These are phyloP conservation scores for Drosophila tristis DNA, from an alignment of 1,140 invertebrate species.

Conservation along the genomic window DNA sequence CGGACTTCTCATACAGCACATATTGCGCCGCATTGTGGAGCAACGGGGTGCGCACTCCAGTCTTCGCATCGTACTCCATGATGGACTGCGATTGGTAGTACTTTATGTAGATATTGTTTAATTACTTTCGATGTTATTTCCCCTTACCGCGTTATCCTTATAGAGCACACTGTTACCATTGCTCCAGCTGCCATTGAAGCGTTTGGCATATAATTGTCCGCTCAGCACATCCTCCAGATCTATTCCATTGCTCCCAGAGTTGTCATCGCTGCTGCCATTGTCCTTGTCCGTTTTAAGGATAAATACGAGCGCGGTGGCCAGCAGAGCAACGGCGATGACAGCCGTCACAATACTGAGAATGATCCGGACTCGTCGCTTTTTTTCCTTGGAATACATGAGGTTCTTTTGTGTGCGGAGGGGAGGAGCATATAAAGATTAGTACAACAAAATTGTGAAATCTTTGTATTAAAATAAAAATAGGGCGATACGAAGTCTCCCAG, in stretches of 20 bases:
- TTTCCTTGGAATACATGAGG: constrained; percentile 73
- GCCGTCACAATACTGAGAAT: constrained; percentile 54
- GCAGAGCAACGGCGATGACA: constrained; percentile 55
- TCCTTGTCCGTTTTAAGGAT: constrained; percentile 44
- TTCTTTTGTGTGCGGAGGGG: constrained; percentile 42
- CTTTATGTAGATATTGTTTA: no score
- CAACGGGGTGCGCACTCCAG: constrained; percentile 34
- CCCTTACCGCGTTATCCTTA: constrained; percentile 60
- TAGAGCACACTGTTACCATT: constrained; percentile 82
- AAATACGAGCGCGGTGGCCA: constrained; percentile 61
- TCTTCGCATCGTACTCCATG: constrained; percentile 69
- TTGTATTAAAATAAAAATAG: no score
- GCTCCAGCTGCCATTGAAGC: constrained; percentile 86
- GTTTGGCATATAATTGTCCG: constrained; percentile 84
- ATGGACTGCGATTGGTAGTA: constrained; percentile 44
- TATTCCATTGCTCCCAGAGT: constrained; percentile 50
- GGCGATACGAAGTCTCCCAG: no score
- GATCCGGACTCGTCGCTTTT: constrained; percentile 65
- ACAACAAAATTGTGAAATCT: background rate
- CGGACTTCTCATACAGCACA: constrained; percentile 73
- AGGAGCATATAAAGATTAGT: background rate
- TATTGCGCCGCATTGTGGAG: constrained; percentile 58
- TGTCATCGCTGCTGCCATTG: constrained; percentile 4
- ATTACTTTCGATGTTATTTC: no score
- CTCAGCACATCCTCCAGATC: constrained; percentile 85